These are phyloP conservation scores for Cheilosia impressa DNA, from an alignment of 2,888 invertebrate species.

Conservation along the genomic window DNA sequence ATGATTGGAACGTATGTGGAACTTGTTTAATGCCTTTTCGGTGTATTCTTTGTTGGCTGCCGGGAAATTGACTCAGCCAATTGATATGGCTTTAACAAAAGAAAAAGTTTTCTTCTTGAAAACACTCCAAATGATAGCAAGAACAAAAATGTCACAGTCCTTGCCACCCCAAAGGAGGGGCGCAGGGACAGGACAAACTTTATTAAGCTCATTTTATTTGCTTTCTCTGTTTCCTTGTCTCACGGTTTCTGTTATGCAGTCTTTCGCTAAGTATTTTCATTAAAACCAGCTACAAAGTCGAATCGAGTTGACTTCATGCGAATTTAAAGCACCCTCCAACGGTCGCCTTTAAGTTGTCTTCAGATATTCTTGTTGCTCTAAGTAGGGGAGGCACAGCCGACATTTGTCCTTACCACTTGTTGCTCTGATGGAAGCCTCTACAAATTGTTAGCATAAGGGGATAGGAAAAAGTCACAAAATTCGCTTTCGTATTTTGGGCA, in stretches of 20 bases:
- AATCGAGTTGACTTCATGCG: slow-evolving; percentile 17
- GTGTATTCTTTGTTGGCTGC: background rate
- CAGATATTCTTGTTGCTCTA: background rate
- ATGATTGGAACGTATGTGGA: slow-evolving; percentile 50
- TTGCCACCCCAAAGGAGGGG: background rate
- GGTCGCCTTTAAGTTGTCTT: slow-evolving; percentile 29
- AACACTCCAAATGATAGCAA: background rate
- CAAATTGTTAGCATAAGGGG: slow-evolving; percentile 43
- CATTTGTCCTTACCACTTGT: slow-evolving; percentile 40
- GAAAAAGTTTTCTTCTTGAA: background rate
- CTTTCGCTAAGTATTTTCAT: slow-evolving; percentile 37
- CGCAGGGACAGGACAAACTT: slow-evolving; percentile 18
- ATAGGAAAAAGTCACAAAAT: slow-evolving; percentile 18
- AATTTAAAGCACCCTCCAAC: slow-evolving; percentile 38
- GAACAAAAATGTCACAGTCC: background rate
- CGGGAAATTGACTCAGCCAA: too few species aligned
- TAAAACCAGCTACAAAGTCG: slow-evolving; percentile 23
- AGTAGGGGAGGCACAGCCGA: background rate
- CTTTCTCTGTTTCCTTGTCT: slow-evolving; percentile 5
- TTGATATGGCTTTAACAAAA: background rate
- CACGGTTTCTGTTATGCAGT: slow-evolving; percentile 17
- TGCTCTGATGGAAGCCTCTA: slow-evolving; percentile 28
- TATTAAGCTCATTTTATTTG: slow-evolving; percentile 31
- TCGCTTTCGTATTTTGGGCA: slow-evolving; percentile 6
- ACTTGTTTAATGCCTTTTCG: slow-evolving; percentile 22